Base-by-base conservation (phyloP, 2,888 invertebrate species). In the Eristalis tenax region DNA sequence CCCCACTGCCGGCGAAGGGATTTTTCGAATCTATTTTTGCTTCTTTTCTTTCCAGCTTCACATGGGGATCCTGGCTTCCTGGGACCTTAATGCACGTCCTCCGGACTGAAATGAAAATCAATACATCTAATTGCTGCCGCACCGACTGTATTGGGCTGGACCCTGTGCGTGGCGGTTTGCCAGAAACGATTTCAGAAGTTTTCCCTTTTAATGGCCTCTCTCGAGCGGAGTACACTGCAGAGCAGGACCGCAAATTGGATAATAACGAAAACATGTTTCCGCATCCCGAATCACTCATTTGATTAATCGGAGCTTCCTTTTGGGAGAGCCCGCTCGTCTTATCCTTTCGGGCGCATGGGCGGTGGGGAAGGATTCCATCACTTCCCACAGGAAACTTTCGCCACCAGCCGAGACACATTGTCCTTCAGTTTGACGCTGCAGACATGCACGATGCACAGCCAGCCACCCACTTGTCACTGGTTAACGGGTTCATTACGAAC, bases 251-350 rank as follows among this genome's bases (percentile, higher is more conserved):
- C 80, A 86, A 82, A 82, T 78, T 86, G 82, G 69, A 78, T 77
- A 82, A 82, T 86, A 86, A 86, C 77, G 65, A 77, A 82, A 82
- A 86, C 85, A 82, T 86, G 85, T 82, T 82, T 82, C 82, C 74
- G 82, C 74, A 78, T 74, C 77, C 77, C 76, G 59, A 77, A 70
- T 82, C 82, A 78, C 38, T 69, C 69, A 32, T 82, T 86, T 86
- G 85, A 85, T 85, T 85, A 74, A 85, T 82, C 82, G 81, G 82
- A 63, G 50, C 66, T 15, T 66, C 71, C 79, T 43, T 26, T 32
- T 61, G 40, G 26, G 59, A 38, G 26, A 32, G 8, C 32, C 32
- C 32, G 32, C 5, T 32, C 32, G 5, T 32, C 32, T 32, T 32
- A 5, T 32, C 32, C 32, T 32, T 4, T 2, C 5, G 6, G 32